Conservation (phyloP, 2,113 vertebrate genomes). For the Anseranas semipalmata region DNA sequence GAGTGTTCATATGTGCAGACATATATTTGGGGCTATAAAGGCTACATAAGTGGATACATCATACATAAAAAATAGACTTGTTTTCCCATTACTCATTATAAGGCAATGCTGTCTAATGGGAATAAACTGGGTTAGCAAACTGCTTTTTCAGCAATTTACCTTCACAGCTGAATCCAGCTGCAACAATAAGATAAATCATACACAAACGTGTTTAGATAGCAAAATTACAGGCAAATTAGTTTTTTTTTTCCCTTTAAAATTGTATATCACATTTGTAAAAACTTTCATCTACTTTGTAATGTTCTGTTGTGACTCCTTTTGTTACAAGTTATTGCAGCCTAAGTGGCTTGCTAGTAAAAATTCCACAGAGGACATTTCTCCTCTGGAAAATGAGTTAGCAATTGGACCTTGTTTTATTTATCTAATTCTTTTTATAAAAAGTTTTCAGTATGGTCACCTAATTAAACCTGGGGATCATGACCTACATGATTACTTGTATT, state of each 20-base stretch:
- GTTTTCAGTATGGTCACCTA: conserved; percentile 3
- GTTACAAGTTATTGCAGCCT: background rate
- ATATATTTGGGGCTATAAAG: background rate
- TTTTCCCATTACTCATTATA: conserved; percentile 64
- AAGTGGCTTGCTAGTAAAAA: conserved; percentile 5
- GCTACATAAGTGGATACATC: conserved; percentile 18
- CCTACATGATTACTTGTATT: background rate
- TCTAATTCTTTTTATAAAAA: background rate
- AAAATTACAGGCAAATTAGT: conserved; percentile 27
- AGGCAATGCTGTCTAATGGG: conserved; percentile 9
- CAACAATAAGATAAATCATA: conserved; percentile 48
- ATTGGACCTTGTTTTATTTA: conserved; percentile 46
- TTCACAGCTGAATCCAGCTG: conserved; percentile 43
- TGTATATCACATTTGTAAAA: background rate
- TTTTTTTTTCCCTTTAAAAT: conserved; percentile 22
- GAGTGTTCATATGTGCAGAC: background rate
- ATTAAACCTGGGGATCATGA: conserved; percentile 24
- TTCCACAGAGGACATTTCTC: background rate
- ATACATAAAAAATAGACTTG: conserved; percentile 42
- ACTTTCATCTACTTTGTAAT: background rate
- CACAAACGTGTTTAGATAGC: conserved; percentile 15
- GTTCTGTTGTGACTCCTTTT: background rate
- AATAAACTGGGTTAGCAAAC: conserved; percentile 52
- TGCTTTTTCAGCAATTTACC: conserved; percentile 61
- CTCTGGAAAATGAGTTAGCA: conserved; percentile 3